phyloP scores from a whole-genome alignment of 2,113 vertebrate genomes.

The Mus pahari region DNA sequence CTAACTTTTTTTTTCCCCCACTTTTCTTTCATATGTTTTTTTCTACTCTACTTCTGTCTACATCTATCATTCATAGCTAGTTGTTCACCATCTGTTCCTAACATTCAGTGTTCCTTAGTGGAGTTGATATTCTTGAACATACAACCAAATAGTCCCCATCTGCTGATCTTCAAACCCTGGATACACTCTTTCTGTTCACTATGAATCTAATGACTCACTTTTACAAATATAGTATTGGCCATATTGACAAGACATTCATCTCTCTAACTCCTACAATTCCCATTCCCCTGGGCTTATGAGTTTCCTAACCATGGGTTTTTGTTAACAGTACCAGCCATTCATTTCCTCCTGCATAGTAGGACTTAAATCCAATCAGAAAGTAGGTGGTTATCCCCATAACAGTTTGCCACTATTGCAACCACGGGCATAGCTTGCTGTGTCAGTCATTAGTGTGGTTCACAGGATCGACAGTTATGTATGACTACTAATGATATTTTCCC shows the following conservation, averaged over 20 bases:
- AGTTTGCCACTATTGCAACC: neutral
- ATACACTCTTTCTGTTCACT: neutral
- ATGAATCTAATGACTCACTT: neutral
- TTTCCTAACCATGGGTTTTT: neutral
- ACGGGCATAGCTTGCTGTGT: neutral
- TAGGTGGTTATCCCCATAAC: neutral
- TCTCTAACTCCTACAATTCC: neutral
- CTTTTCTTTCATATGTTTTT: neutral
- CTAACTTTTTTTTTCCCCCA: too few relatives aligned
- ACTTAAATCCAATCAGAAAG: neutral
- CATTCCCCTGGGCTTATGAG: neutral
- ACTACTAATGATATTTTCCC: neutral
- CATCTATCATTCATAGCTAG: neutral
- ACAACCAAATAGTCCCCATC: neutral
- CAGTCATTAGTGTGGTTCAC: neutral
- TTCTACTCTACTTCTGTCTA: neutral
- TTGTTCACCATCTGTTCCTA: neutral
- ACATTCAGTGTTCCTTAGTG: neutral
- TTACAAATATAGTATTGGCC: neutral
- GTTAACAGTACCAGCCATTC: neutral
- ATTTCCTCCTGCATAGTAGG: neutral
- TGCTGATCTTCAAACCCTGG: neutral
- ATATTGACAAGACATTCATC: neutral
- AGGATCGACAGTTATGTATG: neutral
- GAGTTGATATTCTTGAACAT: neutral